Evolutionary conservation across 2,113 vertebrate species (phyloP).

Genomic region (Oryzias curvinotus): DNA sequence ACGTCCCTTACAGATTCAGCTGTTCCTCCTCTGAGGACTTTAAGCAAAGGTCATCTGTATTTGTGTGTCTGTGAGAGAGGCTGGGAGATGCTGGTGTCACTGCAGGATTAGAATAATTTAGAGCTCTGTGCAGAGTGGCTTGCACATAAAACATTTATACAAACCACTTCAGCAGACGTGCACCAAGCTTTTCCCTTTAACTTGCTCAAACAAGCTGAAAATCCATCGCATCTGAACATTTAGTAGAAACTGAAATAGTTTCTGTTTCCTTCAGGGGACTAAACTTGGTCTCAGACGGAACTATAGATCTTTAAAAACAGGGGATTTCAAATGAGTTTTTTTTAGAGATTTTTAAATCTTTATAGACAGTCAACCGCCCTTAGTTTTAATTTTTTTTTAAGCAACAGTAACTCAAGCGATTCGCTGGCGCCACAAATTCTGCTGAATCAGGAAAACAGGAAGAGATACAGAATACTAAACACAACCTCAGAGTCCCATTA

Average conservation of each 20-base stretch:
- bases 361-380: background rate
- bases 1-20: constrained; percentile 28
- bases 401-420: background rate
- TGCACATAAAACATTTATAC: constrained; percentile 62
- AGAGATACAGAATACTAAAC: constrained; percentile 19
- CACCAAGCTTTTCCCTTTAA: constrained; percentile 21
- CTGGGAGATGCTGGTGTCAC: constrained; percentile 21
- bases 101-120: constrained; percentile 51
- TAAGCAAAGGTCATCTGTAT: constrained; percentile 50
- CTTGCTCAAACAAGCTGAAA: constrained; percentile 2
- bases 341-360: too few relatives aligned
- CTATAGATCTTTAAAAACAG: background rate
- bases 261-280: background rate
- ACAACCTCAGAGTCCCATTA: constrained; percentile 12
- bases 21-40: constrained; percentile 47
- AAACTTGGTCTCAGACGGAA: background rate
- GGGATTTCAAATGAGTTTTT: too few relatives aligned
- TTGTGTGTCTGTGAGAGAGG: constrained; percentile 17
- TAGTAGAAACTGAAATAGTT: background rate
- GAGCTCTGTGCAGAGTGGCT: constrained; percentile 21
- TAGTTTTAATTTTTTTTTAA: constrained; percentile 5
- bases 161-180: constrained; percentile 16
- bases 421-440: constrained; percentile 6
- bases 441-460: constrained; percentile 36
- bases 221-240: background rate